Percentiles rank a stretch among this genome's conserved stretches.
Conservation (phyloP, 2,888 invertebrate genomes). For the Meandrusa payeni region DNA sequence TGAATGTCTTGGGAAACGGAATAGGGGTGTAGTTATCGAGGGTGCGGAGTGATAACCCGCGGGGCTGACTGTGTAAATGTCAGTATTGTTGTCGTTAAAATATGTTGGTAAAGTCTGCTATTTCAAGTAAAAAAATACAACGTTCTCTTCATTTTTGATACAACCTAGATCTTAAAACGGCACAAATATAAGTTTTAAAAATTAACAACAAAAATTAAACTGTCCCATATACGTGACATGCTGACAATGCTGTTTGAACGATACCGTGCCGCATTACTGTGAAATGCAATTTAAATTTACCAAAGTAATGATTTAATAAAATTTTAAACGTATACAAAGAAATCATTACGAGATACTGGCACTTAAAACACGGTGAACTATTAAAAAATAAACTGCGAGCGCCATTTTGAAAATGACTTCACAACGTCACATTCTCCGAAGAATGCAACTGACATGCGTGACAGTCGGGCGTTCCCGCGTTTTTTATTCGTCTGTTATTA, state of each 20-base stretch:
- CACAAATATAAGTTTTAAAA: too few relatives aligned
- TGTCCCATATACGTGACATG: too few relatives aligned
- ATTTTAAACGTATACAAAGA: not conserved
- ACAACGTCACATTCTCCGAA: conserved; percentile 30
- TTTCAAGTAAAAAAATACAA: too few relatives aligned
- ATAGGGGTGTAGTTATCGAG: conserved; percentile 48
- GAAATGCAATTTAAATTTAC: too few relatives aligned
- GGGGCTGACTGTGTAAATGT: conserved; percentile 40
- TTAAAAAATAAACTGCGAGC: conserved; percentile 24
- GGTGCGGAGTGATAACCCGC: conserved; percentile 51
- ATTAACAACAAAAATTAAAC: too few relatives aligned
- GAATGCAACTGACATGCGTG: conserved; percentile 30
- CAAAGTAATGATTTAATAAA: too few relatives aligned
- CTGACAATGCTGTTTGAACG: too few relatives aligned
- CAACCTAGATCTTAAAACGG: too few relatives aligned
- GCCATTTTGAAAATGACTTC: conserved; percentile 22
- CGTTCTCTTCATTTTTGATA: too few relatives aligned
- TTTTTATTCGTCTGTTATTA: conserved; percentile 45
- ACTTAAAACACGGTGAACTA: conserved; percentile 13
- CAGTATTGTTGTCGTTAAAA: conserved; percentile 16
- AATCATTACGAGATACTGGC: conserved; percentile 4
- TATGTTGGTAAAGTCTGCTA: too few relatives aligned
- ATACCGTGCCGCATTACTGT: too few relatives aligned
- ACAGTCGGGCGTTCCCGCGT: conserved; percentile 25
- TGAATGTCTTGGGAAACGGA: conserved; percentile 31